Conservation (phyloP, 2,113 vertebrate species). For the Phylloscopus trochiloides region DNA sequence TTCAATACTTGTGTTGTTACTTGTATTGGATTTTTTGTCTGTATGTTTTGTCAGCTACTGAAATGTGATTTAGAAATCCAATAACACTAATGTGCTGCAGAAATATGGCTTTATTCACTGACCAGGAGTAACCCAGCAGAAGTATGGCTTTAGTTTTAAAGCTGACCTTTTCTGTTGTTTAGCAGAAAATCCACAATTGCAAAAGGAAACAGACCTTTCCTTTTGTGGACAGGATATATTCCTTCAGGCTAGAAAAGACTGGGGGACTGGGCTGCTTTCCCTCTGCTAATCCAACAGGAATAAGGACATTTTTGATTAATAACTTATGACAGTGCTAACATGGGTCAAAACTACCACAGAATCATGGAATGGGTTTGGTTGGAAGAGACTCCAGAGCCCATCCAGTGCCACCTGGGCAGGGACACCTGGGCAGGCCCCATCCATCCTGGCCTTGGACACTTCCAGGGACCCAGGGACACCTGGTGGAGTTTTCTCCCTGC, state of each 20-base stretch:
- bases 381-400: neutral
- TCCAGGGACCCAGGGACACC: neutral
- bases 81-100: constrained; percentile 50
- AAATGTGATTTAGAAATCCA: constrained; percentile 58
- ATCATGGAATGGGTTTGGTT: neutral
- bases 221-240: neutral
- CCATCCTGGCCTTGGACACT: neutral
- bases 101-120: constrained; percentile 29
- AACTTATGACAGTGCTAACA: neutral
- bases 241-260: neutral
- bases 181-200: constrained; percentile 15
- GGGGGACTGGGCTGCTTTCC: neutral
- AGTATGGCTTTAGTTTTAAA: constrained; percentile 66
- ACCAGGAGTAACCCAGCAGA: constrained; percentile 22
- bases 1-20: neutral
- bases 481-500: neutral
- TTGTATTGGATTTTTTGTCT: neutral
- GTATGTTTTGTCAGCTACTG: neutral
- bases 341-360: fast-evolving
- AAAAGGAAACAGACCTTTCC: neutral
- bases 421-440: neutral
- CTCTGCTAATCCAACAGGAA: neutral
- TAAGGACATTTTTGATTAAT: neutral
- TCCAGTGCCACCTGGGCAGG: neutral
- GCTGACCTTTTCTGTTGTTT: constrained; percentile 62